Evolutionary conservation across 1,140 invertebrate genomes (phyloP).

Genomic region (Camponotus vicinus): DNA sequence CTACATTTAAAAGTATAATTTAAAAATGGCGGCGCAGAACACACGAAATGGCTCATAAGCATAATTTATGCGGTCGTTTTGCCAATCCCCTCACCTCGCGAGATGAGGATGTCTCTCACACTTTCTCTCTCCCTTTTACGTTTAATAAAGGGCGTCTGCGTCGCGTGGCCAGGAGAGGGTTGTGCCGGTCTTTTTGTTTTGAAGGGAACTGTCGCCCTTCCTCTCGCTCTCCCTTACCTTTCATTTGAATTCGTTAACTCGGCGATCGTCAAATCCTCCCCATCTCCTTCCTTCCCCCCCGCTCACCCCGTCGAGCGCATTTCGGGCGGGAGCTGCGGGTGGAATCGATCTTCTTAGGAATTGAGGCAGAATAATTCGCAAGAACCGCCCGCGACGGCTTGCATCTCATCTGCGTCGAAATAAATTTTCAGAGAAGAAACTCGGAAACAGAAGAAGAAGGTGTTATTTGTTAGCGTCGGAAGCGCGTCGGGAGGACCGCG

Average conservation of each 20-base stretch:
- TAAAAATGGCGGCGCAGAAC: slow-evolving; percentile 75
- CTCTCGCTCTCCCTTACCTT: slow-evolving; percentile 32
- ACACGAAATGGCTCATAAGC: slow-evolving; percentile 79
- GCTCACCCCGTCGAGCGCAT: background rate
- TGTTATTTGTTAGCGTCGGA: slow-evolving; percentile 63
- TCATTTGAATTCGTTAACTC: slow-evolving; percentile 68
- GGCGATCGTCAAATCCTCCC: slow-evolving; percentile 47
- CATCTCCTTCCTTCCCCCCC: too few relatives aligned
- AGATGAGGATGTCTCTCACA: slow-evolving; percentile 10
- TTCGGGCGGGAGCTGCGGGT: slow-evolving; percentile 32
- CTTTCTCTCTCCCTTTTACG: slow-evolving; percentile 66
- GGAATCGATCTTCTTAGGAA: slow-evolving; percentile 55
- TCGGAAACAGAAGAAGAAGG: slow-evolving; percentile 62
- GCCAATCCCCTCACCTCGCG: slow-evolving; percentile 1
- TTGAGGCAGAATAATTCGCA: slow-evolving; percentile 47
- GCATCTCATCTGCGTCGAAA: slow-evolving; percentile 53
- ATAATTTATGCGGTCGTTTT: slow-evolving; percentile 78
- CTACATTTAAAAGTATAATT: slow-evolving; percentile 82
- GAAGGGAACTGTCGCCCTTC: slow-evolving; percentile 8
- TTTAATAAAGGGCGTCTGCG: slow-evolving; percentile 79
- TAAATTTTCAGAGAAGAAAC: slow-evolving; percentile 59
- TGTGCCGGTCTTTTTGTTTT: slow-evolving; percentile 51
- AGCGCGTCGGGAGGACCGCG: slow-evolving; percentile 23
- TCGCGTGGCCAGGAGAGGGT: slow-evolving; percentile 27
- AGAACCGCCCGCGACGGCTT: slow-evolving; percentile 53